Evolutionary conservation across 2,113 vertebrate genomes (phyloP).

Genomic region (Prinia subflava): DNA sequence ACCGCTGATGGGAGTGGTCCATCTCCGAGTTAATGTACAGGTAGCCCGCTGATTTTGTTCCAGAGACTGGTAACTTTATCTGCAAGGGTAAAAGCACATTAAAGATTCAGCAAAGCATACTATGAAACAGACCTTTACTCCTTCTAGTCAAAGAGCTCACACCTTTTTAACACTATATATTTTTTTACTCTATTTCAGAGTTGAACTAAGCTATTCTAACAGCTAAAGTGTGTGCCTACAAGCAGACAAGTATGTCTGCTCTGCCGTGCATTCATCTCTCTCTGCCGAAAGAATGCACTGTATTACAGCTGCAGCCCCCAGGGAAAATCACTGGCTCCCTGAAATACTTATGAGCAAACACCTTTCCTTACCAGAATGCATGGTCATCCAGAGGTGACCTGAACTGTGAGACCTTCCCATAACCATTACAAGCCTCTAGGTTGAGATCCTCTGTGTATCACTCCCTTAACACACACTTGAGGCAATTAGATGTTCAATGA

Average conservation of each 20-base stretch:
- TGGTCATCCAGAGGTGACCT: neutral
- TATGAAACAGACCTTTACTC: neutral
- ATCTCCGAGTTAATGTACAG: slow-evolving; percentile 66
- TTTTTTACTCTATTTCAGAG: neutral
- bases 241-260: neutral
- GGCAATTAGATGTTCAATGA: neutral
- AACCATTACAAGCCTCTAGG: neutral
- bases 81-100: neutral
- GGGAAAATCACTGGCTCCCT: neutral
- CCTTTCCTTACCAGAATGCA: neutral
- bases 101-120: neutral
- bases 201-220: neutral
- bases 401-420: neutral
- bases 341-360: slow-evolving; percentile 21
- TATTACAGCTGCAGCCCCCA: neutral
- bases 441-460: neutral
- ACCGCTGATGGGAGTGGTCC: slow-evolving; percentile 67
- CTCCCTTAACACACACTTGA: neutral
- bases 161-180: neutral
- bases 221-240: neutral
- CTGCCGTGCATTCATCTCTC: neutral
- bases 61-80: slow-evolving; percentile 82
- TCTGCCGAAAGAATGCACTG: neutral
- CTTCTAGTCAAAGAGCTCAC: neutral
- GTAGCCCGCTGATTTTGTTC: slow-evolving; percentile 67